phyloP scores from a whole-genome alignment of 2,113 vertebrate species.

The Hassar affinis region DNA sequence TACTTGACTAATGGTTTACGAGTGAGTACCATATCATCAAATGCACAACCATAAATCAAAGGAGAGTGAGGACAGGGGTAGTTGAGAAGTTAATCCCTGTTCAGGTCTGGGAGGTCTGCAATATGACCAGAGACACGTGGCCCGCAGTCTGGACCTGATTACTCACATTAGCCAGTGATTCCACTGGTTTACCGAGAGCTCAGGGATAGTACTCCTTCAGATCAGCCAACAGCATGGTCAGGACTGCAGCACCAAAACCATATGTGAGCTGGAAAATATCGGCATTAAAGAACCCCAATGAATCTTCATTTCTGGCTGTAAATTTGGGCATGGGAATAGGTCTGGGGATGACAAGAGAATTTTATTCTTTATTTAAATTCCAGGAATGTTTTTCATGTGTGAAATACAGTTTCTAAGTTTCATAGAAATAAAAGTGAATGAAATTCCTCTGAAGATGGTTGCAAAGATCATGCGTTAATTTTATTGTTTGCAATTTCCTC shows the following conservation, averaged over 20 bases:
- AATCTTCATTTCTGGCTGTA: background rate
- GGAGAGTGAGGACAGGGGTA: slow-evolving; percentile 51
- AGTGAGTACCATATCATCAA: slow-evolving; percentile 48
- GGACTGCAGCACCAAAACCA: slow-evolving; percentile 59
- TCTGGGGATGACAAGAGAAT: background rate
- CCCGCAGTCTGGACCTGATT: slow-evolving; percentile 65
- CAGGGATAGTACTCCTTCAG: slow-evolving; percentile 62
- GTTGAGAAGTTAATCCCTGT: slow-evolving; percentile 35
- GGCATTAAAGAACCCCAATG: slow-evolving; percentile 15
- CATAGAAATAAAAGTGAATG: background rate
- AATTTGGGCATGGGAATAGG: background rate
- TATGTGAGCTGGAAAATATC: slow-evolving; percentile 59
- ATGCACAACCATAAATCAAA: slow-evolving; percentile 49
- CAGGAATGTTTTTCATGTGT: background rate
- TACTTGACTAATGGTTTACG: slow-evolving; percentile 35
- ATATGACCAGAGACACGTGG: slow-evolving; percentile 58
- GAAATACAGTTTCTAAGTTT: background rate
- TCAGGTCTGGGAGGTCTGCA: slow-evolving; percentile 37
- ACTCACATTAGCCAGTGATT: slow-evolving; percentile 71
- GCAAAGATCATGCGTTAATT: background rate
- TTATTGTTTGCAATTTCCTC: background rate
- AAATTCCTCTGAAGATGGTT: background rate
- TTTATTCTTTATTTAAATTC: background rate
- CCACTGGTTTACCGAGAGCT: slow-evolving; percentile 60
- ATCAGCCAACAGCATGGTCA: slow-evolving; percentile 66